These are phyloP conservation scores for Ditylenchus weischeri DNA, from an alignment of 2,888 invertebrate species.

Conservation along the genomic window DNA sequence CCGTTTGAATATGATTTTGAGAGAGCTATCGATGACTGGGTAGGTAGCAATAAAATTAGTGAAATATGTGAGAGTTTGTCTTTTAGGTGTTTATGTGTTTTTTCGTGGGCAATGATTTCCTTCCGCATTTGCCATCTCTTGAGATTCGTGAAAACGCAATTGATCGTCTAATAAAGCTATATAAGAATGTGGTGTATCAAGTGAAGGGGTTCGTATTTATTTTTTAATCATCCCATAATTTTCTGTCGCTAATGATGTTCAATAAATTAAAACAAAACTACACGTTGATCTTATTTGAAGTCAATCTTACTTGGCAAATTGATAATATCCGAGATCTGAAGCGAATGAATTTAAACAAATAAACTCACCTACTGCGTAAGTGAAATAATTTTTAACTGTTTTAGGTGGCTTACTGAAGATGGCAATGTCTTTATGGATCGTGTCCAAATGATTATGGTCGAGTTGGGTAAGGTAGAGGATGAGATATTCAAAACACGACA, in stretches of 20 bases:
- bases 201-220: constrained; percentile 37
- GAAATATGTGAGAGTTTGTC: too few species aligned
- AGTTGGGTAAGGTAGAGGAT: constrained; percentile 89
- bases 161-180: constrained; percentile 83
- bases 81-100: constrained; percentile 88
- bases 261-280: constrained; percentile 2
- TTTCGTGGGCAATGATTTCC: constrained; percentile 90
- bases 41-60: constrained; percentile 46
- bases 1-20: constrained; percentile 93
- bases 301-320: not conserved
- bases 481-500: constrained; percentile 91
- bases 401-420: constrained; percentile 82
- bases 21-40: constrained; percentile 94
- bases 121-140: constrained; percentile 93
- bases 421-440: constrained; percentile 87
- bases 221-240: constrained; percentile 19
- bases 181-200: constrained; percentile 68
- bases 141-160: constrained; percentile 80
- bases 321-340: constrained; percentile 15
- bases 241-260: constrained; percentile 17
- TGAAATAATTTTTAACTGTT: too few species aligned
- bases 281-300: constrained; percentile 27
- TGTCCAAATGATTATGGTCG: constrained; percentile 87
- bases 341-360: constrained; percentile 1
- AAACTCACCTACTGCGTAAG: too few species aligned